Percentiles rank a stretch among this genome's conserved stretches.
Evolutionary conservation across 2,113 vertebrate genomes (phyloP).

Genomic region (Atrichornis clamosus): DNA sequence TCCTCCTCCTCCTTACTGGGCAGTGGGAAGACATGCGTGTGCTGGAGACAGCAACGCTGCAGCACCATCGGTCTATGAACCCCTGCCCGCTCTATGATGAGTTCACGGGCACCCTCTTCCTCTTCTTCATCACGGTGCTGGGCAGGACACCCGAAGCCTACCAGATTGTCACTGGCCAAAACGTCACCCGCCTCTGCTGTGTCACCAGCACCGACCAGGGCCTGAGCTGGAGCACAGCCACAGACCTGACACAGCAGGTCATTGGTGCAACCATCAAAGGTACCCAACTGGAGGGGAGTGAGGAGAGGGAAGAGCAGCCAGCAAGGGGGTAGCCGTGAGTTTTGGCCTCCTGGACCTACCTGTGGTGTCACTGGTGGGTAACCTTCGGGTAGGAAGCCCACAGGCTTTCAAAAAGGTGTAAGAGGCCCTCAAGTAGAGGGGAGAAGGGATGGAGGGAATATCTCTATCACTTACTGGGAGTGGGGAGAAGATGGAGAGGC

Average conservation of each 20-base stretch:
- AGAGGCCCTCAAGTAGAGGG: neutral
- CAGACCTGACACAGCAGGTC: conserved; percentile 83
- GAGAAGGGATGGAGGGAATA: too few relatives aligned
- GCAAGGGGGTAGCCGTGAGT: too few relatives aligned
- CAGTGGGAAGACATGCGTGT: conserved; percentile 89
- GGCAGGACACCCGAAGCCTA: conserved; percentile 85
- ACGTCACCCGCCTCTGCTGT: conserved; percentile 88
- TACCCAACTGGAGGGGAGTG: neutral
- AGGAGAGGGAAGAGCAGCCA: neutral
- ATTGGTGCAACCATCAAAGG: conserved; percentile 76
- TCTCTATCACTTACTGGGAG: fast-evolving
- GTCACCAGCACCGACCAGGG: conserved; percentile 83
- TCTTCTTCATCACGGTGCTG: conserved; percentile 79
- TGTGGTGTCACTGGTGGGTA: fast-evolving
- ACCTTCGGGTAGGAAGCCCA: fast-evolving
- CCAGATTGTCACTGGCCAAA: conserved; percentile 87
- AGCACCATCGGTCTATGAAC: conserved; percentile 92
- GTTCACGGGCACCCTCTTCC: conserved; percentile 82
- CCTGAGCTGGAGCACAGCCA: conserved; percentile 81
- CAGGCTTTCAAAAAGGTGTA: neutral
- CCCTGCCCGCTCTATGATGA: conserved; percentile 90
- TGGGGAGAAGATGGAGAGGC: neutral
- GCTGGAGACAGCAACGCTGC: conserved; percentile 78
- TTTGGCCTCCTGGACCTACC: neutral
- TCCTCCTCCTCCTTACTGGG: neutral